Evolutionary conservation across 2,797 vertebrate species (phyloP), one percentile per base, ranked within the genome.

Genomic region (Tragelaphus oryx): DNA sequence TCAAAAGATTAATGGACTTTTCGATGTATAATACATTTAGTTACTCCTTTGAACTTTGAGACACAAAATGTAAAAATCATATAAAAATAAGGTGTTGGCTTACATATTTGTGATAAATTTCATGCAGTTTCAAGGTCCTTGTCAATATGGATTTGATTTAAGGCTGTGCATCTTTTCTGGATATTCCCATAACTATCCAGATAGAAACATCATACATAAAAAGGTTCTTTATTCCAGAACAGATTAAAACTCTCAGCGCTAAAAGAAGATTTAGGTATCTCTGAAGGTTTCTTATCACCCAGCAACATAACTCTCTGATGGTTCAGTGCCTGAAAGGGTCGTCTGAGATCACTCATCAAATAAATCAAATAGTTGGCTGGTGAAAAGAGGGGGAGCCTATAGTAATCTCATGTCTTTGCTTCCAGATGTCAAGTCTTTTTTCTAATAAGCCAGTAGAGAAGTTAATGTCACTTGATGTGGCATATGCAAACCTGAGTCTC

Each of bases 221-320:
- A 97, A 98, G 79, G 86, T 93, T 95, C 93, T 96, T 97, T 98
- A 97, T 98, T 98, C 93, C 76, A 94, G 84, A 97, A 97, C 82
- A 95, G 94, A 97, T 97, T 97, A 97, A 98, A 98, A 97, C 84
- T 97, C 96, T 89, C 74, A 93, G 93, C 95, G 95, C 95, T 97
- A 97, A 97, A 92, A 97, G 96, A 98, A 98, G 97, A 98, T 98
- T 98, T 98, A 98, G 94, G 90, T 97, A 97, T 97, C 97, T 97
- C 97, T 97, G 97, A 98, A 98, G 98, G 98, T 98, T 98, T 98
- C 98, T 98, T 98, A 98, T 98, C 97, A 2, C 96, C 91, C 54
- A 80, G 97, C 95, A 98, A 96, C 97, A 97, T 97, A 97, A 98
- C 92, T 98, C 97, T 98, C 96, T 97, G 97, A 98, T 97, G 97